These are phyloP conservation scores for Eudemis profundana DNA, from an alignment of 2,888 invertebrate species.

Conservation along the genomic window DNA sequence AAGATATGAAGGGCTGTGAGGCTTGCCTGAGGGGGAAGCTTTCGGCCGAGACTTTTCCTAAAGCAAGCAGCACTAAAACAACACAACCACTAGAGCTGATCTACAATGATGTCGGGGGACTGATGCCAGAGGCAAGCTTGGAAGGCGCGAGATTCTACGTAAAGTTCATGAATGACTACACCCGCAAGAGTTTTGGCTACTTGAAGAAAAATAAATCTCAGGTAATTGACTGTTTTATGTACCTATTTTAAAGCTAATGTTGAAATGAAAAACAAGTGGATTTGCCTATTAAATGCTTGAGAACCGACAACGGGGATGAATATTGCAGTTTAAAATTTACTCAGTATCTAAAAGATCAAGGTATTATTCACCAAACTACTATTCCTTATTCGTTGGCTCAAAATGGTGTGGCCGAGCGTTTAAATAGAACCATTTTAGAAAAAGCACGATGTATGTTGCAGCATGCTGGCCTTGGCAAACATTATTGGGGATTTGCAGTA, in stretches of 20 bases:
- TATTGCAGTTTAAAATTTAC: background rate
- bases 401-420: background rate
- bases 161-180: no score
- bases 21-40: no score
- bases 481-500: background rate
- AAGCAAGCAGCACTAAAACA: background rate
- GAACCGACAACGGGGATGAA: background rate
- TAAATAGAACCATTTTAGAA: background rate
- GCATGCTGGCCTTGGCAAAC: background rate
- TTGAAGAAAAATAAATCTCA: background rate
- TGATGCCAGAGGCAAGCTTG: background rate
- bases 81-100: background rate
- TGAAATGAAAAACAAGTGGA: background rate
- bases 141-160: background rate
- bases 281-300: background rate
- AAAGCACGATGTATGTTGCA: constrained; percentile 7
- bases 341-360: constrained; percentile 3
- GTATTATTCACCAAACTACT: constrained; percentile 3
- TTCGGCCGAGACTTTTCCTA: constrained; percentile 1
- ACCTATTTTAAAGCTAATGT: constrained; percentile 4
- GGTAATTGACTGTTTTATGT: background rate
- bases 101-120: background rate
- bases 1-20: no score
- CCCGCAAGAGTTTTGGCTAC: background rate
- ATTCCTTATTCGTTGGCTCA: background rate